Conservation (phyloP, 1,140 invertebrate genomes). For the Gonatopus flavifemur region DNA sequence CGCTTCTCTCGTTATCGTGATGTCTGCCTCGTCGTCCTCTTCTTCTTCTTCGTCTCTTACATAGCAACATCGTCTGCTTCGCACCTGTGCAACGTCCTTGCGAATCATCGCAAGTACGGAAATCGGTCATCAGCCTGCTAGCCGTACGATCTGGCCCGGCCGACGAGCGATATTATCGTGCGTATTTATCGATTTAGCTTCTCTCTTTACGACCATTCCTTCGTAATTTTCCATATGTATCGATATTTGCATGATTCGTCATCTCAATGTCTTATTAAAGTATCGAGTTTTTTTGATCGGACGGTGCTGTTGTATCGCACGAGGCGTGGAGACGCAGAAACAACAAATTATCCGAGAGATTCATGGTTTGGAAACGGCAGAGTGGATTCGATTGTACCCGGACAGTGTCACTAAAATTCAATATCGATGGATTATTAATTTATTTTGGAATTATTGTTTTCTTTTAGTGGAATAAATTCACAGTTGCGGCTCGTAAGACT, state of each 20-base stretch:
- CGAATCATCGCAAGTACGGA: slow-evolving; percentile 37
- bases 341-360: too few species aligned
- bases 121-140: slow-evolving; percentile 26
- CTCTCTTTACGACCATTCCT: slow-evolving; percentile 6
- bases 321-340: not conserved
- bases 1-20: too few species aligned
- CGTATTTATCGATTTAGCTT: slow-evolving; percentile 21
- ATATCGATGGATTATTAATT: too few species aligned
- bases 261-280: not conserved
- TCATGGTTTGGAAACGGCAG: too few species aligned
- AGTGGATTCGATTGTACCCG: too few species aligned
- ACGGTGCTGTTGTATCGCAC: not conserved
- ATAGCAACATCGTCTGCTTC: slow-evolving; percentile 31
- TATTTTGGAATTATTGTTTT: too few species aligned
- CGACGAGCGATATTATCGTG: slow-evolving; percentile 2
- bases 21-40: too few species aligned
- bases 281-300: not conserved
- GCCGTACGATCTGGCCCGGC: slow-evolving; percentile 17
- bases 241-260: not conserved
- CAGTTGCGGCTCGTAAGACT: too few species aligned
- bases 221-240: slow-evolving; percentile 9
- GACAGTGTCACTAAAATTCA: too few species aligned
- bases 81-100: slow-evolving; percentile 32
- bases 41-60: slow-evolving; percentile 37
- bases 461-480: too few species aligned